phyloP scores from a whole-genome alignment of 1,140 invertebrate genomes.

The Coelopa frigida region DNA sequence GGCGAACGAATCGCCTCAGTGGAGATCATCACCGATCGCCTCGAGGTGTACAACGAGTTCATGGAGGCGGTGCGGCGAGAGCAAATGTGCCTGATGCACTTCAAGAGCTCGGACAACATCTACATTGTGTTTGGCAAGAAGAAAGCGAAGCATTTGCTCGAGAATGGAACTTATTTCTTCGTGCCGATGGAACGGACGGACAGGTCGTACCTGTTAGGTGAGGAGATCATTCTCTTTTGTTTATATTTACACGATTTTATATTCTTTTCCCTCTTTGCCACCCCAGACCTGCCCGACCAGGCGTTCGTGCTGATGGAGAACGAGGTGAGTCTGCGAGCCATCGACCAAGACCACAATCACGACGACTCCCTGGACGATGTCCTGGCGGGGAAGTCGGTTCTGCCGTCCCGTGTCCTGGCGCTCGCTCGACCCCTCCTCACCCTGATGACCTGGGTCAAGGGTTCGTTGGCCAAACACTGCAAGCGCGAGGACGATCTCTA shows the following conservation, averaged over 20 bases:
- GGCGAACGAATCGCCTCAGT: slow-evolving; percentile 40
- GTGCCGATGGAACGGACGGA: slow-evolving; percentile 35
- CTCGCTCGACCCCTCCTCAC: slow-evolving; percentile 30
- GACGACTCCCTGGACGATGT: slow-evolving; percentile 25
- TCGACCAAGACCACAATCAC: slow-evolving; percentile 21
- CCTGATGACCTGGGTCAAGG: slow-evolving; percentile 34
- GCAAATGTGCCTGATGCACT: slow-evolving; percentile 43
- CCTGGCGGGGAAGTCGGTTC: slow-evolving; percentile 27
- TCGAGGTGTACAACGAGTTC: slow-evolving; percentile 39
- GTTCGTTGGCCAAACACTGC: slow-evolving; percentile 32
- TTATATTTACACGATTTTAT: neutral
- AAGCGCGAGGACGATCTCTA: slow-evolving; percentile 31
- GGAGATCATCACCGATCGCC: slow-evolving; percentile 34
- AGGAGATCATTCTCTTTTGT: neutral
- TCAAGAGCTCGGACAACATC: slow-evolving; percentile 36
- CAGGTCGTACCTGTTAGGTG: slow-evolving; percentile 30
- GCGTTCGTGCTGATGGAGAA: slow-evolving; percentile 39
- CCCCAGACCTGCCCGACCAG: slow-evolving; percentile 29
- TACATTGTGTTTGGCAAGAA: slow-evolving; percentile 40
- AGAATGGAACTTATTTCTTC: slow-evolving; percentile 36
- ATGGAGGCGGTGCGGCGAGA: slow-evolving; percentile 37
- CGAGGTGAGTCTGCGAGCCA: slow-evolving; percentile 27
- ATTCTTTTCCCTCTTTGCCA: neutral
- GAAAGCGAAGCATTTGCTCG: slow-evolving; percentile 32
- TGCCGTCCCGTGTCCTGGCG: slow-evolving; percentile 30